These are phyloP conservation scores for Bruchidius siliquastri DNA, from an alignment of 2,888 invertebrate species.

Conservation along the genomic window DNA sequence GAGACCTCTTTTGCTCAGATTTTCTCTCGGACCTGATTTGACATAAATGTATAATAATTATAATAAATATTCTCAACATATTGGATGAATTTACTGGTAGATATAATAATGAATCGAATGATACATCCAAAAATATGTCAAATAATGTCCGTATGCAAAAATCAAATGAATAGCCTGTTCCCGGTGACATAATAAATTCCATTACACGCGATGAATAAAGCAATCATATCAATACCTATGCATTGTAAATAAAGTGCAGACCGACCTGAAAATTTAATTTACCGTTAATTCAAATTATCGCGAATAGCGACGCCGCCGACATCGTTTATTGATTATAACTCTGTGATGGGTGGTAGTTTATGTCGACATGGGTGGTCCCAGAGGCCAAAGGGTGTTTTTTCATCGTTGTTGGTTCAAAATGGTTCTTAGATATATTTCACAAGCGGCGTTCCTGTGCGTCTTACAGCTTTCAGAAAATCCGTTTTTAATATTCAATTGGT, in stretches of 20 bases:
- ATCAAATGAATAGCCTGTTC: neutral
- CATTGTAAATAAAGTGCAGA: slow-evolving; percentile 32
- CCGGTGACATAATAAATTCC: neutral
- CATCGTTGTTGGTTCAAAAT: too few relatives aligned
- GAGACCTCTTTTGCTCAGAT: too few relatives aligned
- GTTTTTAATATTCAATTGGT: too few relatives aligned
- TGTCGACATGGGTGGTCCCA: slow-evolving; percentile 9
- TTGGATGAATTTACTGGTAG: too few relatives aligned
- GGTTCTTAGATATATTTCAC: too few relatives aligned
- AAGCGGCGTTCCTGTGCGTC: too few relatives aligned
- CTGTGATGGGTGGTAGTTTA: slow-evolving; percentile 23
- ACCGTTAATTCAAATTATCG: slow-evolving; percentile 41
- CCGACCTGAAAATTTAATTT: slow-evolving; percentile 40
- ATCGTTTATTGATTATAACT: slow-evolving; percentile 36
- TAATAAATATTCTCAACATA: too few relatives aligned
- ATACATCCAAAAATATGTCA: neutral
- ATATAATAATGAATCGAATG: neutral
- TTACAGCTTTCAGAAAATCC: too few relatives aligned
- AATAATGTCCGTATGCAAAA: neutral
- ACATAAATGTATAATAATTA: too few relatives aligned
- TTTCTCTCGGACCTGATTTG: too few relatives aligned
- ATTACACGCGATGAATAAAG: slow-evolving; percentile 6
- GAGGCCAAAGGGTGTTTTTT: neutral
- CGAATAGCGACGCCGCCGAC: slow-evolving; percentile 24
- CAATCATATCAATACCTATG: slow-evolving; percentile 23